A percentile compares a stretch with the other conserved stretches of the same genome.
phyloP scores from a whole-genome alignment of 2,888 invertebrate species.

The Gastrophysa polygoni region DNA sequence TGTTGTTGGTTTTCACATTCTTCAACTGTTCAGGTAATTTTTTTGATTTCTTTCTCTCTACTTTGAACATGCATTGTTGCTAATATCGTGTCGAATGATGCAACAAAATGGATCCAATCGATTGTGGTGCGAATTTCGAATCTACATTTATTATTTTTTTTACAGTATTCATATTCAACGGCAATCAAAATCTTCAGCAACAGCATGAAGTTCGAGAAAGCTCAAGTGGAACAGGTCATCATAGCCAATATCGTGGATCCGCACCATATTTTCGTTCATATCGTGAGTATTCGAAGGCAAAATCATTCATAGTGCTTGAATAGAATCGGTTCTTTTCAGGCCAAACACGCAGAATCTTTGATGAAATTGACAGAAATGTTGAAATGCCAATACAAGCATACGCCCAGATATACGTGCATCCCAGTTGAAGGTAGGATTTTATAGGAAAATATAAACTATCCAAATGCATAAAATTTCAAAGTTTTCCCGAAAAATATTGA shows the following conservation, averaged over 20 bases:
- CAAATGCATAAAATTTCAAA: too few relatives aligned
- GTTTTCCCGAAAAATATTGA: not conserved
- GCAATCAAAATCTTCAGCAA: conserved; percentile 41
- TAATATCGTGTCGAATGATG: too few relatives aligned
- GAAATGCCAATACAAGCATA: conserved; percentile 41
- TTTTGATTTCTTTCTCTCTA: too few relatives aligned
- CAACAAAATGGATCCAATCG: too few relatives aligned
- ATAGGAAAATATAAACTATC: not conserved
- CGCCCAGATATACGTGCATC: conserved; percentile 36
- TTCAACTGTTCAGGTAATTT: too few relatives aligned
- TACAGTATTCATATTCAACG: conserved; percentile 29
- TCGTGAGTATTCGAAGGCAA: conserved; percentile 54
- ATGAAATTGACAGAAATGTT: conserved; percentile 40
- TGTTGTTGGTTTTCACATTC: too few relatives aligned
- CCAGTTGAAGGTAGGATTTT: conserved; percentile 45
- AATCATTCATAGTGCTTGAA: conserved; percentile 6
- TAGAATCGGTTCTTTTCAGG: conserved; percentile 36
- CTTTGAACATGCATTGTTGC: too few relatives aligned
- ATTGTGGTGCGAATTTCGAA: too few relatives aligned
- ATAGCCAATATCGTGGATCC: conserved; percentile 69
- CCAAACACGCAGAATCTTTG: conserved; percentile 37
- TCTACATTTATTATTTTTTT: too few relatives aligned
- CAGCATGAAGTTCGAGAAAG: conserved; percentile 49
- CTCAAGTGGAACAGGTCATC: conserved; percentile 60
- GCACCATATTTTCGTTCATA: conserved; percentile 69